Percentiles rank a stretch among this genome's conserved stretches.
Conservation (phyloP, 1,140 invertebrate genomes). For the Maconellicoccus hirsutus region DNA sequence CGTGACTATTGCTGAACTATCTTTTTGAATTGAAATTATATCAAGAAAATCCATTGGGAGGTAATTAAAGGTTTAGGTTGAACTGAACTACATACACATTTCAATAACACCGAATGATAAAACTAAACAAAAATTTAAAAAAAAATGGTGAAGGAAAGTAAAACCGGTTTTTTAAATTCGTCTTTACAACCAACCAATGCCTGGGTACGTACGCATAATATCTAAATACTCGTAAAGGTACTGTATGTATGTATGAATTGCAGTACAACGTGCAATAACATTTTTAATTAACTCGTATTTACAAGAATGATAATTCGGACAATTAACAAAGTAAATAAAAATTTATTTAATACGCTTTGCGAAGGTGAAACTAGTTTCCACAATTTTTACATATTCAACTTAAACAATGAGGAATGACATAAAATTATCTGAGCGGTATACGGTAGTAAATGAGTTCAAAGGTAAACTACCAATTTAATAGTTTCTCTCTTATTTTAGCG, state of each 20-base stretch:
- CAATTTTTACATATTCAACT: background rate
- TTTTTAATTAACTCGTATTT: background rate
- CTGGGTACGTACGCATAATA: no score
- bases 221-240: background rate
- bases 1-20: no score
- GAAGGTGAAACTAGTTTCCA: constrained; percentile 1
- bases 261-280: constrained; percentile 3
- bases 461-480: no score
- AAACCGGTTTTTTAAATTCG: background rate
- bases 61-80: no score
- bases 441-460: no score
- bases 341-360: background rate
- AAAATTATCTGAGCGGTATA: background rate
- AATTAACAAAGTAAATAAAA: constrained; percentile 5
- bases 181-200: no score
- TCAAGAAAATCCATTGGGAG: no score
- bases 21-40: no score
- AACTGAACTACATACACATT: no score
- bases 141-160: background rate
- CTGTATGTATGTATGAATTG: background rate
- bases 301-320: constrained; percentile 9
- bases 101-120: no score
- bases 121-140: background rate
- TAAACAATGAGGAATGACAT: background rate
- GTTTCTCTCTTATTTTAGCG: no score